Evolutionary conservation across 2,113 vertebrate species (phyloP), one percentile per base, ranked within the genome.

Genomic region (Melanotaenia duboulayi): DNA sequence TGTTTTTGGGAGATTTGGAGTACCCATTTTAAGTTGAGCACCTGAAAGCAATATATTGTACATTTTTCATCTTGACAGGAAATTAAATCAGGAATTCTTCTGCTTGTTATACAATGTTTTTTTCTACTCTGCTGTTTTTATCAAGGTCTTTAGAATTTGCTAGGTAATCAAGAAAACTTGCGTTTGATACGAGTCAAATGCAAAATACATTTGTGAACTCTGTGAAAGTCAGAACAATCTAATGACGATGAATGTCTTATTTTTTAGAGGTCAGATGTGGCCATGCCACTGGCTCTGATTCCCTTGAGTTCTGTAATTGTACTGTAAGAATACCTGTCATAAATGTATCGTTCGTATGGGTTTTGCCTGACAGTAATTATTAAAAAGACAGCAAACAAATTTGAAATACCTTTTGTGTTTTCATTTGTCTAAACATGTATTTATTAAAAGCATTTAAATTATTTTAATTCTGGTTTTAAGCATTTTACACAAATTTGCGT

Each of bases 111-210:
- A 92, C 86, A 80, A 85, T 81, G 82, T 74, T 84, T 90, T 94
- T 94, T 94, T 93, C 91, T 94, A 94, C 90, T 93, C 89, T 93
- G 91, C 92, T 90, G 89, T 93, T 94, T 94, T 84, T 93, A 93
- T 87, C 70, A 80, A 92, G 87, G 87, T 90, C 89, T 90, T 92
- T 92, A 92, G 87, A 83, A 81, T 92, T 91, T 94, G 74, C 81
- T 90, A 91, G 87, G 73, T 90, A 88, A 91, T 84, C 81, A 80
- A 90, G 74, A 87, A 82, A 85, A 78, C 51, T 68, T 85, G 88
- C 85, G 83, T 92, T 93, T 92, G 89, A 92, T 92, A 92, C 65
- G 84, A 91, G 88, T 92, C 88, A 87, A 92, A 92, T 70, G 74
- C 85, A 86, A 72, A 85, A 77, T 73, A 65, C 83, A 86, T 91